Percentiles rank a stretch among this genome's conserved stretches.
Conservation (phyloP, 1,140 invertebrate species). For the Euura lappo region DNA sequence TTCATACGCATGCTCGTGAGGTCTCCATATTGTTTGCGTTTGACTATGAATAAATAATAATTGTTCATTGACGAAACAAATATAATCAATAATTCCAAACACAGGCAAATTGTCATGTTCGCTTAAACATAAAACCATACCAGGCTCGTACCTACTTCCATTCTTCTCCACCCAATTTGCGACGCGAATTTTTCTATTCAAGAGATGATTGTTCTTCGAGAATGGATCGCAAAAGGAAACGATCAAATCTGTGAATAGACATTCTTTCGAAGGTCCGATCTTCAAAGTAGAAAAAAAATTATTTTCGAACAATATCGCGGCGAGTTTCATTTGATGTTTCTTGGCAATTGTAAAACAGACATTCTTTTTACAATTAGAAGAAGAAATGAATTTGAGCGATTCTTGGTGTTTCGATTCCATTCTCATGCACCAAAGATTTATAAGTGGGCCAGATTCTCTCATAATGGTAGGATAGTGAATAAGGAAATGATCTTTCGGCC, state of each 20-base stretch:
- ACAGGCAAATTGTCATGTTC: conserved; percentile 15
- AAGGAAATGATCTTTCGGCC: too few relatives aligned
- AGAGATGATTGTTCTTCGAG: too few relatives aligned
- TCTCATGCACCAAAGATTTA: too few relatives aligned
- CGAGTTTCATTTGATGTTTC: conserved; percentile 20
- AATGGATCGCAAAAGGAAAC: conserved; percentile 8
- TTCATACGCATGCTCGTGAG: conserved; percentile 18
- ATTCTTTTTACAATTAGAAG: conserved; percentile 20
- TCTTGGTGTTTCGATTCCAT: too few relatives aligned
- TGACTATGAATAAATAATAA: too few relatives aligned
- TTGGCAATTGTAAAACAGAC: conserved; percentile 18
- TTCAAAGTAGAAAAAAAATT: conserved; percentile 13
- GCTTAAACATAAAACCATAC: conserved; percentile 18
- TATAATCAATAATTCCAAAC: conserved; percentile 22
- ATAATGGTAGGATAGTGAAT: conserved; percentile 15
- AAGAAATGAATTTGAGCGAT: conserved; percentile 9
- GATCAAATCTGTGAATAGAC: conserved; percentile 10
- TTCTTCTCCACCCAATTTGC: conserved; percentile 20
- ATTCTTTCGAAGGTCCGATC: conserved; percentile 10
- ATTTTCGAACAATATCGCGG: conserved; percentile 14
- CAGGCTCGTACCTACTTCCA: conserved; percentile 20
- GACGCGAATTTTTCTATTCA: too few relatives aligned
- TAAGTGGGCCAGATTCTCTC: conserved; percentile 22
- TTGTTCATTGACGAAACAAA: conserved; percentile 17
- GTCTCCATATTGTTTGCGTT: conserved; percentile 15